Evolutionary conservation across 2,797 vertebrate species (phyloP).

Genomic region (Ceryle rudis): DNA sequence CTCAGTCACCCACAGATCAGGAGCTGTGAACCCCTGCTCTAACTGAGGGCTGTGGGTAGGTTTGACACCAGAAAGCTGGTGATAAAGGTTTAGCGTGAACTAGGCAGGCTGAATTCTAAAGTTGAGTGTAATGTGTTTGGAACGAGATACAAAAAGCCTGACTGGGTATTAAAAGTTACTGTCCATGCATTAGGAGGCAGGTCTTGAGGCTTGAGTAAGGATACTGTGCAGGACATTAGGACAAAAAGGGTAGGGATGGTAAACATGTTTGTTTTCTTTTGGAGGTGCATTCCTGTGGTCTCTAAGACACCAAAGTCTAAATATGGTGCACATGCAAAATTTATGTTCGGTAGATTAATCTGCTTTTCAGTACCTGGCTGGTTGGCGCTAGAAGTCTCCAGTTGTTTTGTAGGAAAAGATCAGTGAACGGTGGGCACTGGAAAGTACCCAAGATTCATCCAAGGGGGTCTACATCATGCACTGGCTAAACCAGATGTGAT

Average conservation of each 20-base stretch:
- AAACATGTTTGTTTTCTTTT: neutral
- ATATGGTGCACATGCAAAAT: neutral
- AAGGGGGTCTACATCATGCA: neutral
- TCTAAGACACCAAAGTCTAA: neutral
- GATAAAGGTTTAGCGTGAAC: neutral
- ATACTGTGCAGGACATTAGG: neutral
- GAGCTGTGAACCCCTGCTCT: neutral
- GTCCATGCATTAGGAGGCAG: neutral
- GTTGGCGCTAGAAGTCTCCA: neutral
- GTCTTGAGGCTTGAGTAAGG: neutral
- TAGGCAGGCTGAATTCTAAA: neutral
- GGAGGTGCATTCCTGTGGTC: neutral
- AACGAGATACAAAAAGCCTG: neutral
- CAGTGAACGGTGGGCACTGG: neutral
- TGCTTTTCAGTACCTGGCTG: neutral
- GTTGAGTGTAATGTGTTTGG: neutral
- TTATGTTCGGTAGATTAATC: neutral
- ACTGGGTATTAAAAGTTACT: neutral
- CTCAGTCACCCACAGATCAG: neutral
- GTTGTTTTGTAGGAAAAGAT: neutral
- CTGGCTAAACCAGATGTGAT: neutral
- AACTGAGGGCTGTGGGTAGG: neutral
- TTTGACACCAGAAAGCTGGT: neutral
- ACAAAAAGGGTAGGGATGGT: neutral
- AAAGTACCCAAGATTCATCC: neutral